Percentiles rank a stretch among this genome's conserved stretches.
phyloP scores from a whole-genome alignment of 1,140 invertebrate genomes.

The Lepidotrigona ventralis region DNA sequence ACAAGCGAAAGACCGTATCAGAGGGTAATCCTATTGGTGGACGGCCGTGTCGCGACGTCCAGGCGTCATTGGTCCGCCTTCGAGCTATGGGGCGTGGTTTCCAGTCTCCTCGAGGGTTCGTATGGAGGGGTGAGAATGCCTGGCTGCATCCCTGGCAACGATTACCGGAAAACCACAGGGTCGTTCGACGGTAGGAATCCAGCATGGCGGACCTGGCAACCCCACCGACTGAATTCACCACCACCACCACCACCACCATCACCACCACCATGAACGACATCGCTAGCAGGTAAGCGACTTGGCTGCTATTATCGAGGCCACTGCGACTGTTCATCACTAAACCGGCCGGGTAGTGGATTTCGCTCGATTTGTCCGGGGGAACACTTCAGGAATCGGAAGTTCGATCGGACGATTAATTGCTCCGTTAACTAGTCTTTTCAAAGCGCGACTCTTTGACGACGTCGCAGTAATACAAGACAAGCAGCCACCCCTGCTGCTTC shows the following conservation, averaged over 20 bases:
- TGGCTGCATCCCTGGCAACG: slow-evolving; percentile 66
- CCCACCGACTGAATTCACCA: slow-evolving; percentile 51
- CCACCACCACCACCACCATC: slow-evolving; percentile 26
- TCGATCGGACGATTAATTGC: slow-evolving; percentile 69
- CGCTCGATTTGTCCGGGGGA: slow-evolving; percentile 57
- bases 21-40: slow-evolving; percentile 81
- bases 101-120: slow-evolving; percentile 14
- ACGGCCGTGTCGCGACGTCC: slow-evolving; percentile 77
- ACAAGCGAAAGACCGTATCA: slow-evolving; percentile 80
- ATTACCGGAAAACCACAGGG: slow-evolving; percentile 67
- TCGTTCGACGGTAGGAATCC: slow-evolving; percentile 62
- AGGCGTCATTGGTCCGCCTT: slow-evolving; percentile 73
- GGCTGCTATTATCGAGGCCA: slow-evolving; percentile 47
- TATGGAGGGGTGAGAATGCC: slow-evolving; percentile 18
- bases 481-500: too few species aligned
- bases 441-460: slow-evolving; percentile 42
- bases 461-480: slow-evolving; percentile 16
- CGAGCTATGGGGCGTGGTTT: slow-evolving; percentile 71
- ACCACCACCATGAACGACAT: not conserved
- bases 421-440: slow-evolving; percentile 59
- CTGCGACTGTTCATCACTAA: slow-evolving; percentile 52
- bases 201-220: slow-evolving; percentile 71
- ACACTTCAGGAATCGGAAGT: slow-evolving; percentile 72
- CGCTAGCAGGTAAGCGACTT: slow-evolving; percentile 10
- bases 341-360: slow-evolving; percentile 53